Percentiles rank a stretch among this genome's conserved stretches.
These are phyloP conservation scores for Achroia grisella DNA, from an alignment of 1,140 invertebrate species.

Conservation along the genomic window DNA sequence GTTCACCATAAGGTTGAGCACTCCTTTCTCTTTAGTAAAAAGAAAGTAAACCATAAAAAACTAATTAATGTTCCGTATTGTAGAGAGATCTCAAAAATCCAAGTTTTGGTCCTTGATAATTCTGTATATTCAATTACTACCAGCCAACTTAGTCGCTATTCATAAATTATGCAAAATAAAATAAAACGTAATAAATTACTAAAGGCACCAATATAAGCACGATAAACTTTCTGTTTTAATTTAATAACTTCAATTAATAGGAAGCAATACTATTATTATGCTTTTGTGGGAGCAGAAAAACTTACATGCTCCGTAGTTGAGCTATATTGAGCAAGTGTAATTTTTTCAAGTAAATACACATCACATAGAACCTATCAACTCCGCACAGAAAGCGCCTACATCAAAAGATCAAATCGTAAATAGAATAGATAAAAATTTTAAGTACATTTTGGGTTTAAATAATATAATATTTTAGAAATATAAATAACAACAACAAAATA, in stretches of 20 bases:
- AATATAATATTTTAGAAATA: conserved; percentile 21
- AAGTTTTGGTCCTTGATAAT: neutral
- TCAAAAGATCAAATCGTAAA: neutral
- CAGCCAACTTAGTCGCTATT: neutral
- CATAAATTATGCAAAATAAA: conserved; percentile 4
- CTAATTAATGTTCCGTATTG: conserved; percentile 5
- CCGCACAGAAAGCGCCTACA: conserved; percentile 20
- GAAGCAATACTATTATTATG: conserved; percentile 21
- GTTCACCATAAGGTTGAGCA: conserved; percentile 32
- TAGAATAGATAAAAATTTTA: conserved; percentile 26
- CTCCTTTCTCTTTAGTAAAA: conserved; percentile 17
- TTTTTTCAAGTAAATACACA: conserved; percentile 7
- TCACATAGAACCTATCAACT: conserved; percentile 4
- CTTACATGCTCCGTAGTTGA: conserved; percentile 39
- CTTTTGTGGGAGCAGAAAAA: conserved; percentile 51
- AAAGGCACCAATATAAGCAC: conserved; percentile 48
- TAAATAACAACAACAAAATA: conserved; percentile 46
- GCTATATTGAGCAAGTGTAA: conserved; percentile 59
- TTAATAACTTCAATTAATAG: conserved; percentile 16
- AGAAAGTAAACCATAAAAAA: conserved; percentile 3
- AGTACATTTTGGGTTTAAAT: conserved; percentile 47
- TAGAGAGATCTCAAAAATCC: conserved; percentile 3
- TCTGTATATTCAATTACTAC: neutral
- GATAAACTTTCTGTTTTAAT: conserved; percentile 19
- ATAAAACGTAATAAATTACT: conserved; percentile 3